These are phyloP conservation scores for Pocillopora verrucosa DNA, from an alignment of 64 coral and sea anemone genomes.

Conservation along the genomic window DNA sequence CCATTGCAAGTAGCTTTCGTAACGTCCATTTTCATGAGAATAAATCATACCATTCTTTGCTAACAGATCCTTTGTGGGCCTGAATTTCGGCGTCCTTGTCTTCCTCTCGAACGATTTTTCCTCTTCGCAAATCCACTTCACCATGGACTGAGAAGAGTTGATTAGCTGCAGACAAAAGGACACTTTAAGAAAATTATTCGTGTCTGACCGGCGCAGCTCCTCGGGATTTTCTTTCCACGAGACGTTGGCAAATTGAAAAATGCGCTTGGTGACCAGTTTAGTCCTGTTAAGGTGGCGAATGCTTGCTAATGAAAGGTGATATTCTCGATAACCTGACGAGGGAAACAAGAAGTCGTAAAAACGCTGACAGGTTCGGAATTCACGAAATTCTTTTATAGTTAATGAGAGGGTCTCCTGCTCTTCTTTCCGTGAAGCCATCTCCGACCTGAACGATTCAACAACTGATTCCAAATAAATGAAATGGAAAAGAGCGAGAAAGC, in stretches of 20 bases:
- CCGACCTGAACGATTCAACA: conserved; percentile 31
- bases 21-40: conserved; percentile 5
- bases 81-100: background rate
- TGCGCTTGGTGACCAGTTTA: conserved; percentile 38
- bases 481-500: conserved; percentile 54
- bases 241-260: conserved; percentile 30
- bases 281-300: conserved; percentile 13
- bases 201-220: conserved; percentile 18
- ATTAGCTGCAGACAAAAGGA: conserved; percentile 66
- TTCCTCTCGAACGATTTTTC: conserved; percentile 46
- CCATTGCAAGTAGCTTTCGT: conserved; percentile 60
- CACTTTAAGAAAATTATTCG: conserved; percentile 72
- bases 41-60: conserved; percentile 35
- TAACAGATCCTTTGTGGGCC: conserved; percentile 13
- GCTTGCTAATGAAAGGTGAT: background rate
- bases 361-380: conserved; percentile 47
- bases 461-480: conserved; percentile 68
- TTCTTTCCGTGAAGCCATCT: background rate
- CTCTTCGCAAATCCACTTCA: conserved; percentile 48
- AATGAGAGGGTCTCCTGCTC: background rate
- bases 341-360: conserved; percentile 73
- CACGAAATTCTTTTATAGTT: background rate
- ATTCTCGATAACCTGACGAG: conserved; percentile 16
- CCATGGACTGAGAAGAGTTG: background rate
- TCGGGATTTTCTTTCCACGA: conserved; percentile 42